Base-by-base conservation (phyloP, 2,113 vertebrate genomes). In the Corvus cornix region DNA sequence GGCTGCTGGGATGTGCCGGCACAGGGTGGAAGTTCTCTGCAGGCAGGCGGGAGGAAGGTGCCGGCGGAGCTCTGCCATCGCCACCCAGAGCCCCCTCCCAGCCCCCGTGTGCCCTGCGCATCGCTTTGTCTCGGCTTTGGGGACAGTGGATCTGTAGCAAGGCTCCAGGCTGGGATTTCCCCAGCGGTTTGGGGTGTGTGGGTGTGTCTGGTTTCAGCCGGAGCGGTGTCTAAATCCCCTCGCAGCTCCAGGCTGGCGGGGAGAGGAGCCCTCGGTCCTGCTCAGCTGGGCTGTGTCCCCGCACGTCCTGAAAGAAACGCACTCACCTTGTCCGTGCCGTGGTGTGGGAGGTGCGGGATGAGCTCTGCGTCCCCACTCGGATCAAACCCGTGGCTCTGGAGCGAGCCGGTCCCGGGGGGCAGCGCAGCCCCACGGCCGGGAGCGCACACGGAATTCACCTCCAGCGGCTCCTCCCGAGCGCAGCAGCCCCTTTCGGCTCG, bases 101-200 rank as follows among this genome's bases (percentile, higher is more conserved):
- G 3, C 66, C 21, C 2, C 75, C 7, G 5, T 0, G 33, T 3
- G 43, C 44, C 76, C 44, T 6, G 18, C 10, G 39, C 3, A 0
- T 0, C 2, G 24, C 43, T 28, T 46, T 7, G 8, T 11, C 39
- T 30, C 16, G 0, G 9, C 7, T 35, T 8, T 20, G 33, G 59
- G 59, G 20, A 4, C 26, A 4, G 7, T 0, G 46, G 7, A 43
- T 35, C 46, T 4, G 58, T 0, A 16, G 37, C 17, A 2, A 16
- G 30, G 75, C 86, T 85, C 37, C 68, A 4, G 79, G 53, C 30
- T 11, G 83, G 30, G 19, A 3, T 31, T 43, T 3, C 3, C 44
- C 3, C 30, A 2, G 80, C 58, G n/a, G 0, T n/a, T 33, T 14
- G 11, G 35, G 22, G 21, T 19, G 44, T 3, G 44, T 11, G 20